A percentile compares a stretch with the other conserved stretches of the same genome.
Conservation (phyloP, 30 jellyfish, hydroid and myxozoan species). For the Chironex yamaguchii region DNA sequence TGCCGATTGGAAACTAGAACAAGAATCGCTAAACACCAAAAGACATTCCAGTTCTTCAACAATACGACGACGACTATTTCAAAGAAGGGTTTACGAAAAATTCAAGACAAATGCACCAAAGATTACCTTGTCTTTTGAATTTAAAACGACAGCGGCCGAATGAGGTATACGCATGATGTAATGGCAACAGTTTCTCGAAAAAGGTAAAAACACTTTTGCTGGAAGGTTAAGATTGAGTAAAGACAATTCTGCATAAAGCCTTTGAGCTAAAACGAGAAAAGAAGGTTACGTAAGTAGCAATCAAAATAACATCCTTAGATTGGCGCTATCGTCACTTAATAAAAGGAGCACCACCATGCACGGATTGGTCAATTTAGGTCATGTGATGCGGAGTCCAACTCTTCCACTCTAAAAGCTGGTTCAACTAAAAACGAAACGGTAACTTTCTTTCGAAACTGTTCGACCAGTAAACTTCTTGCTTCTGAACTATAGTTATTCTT, state of each 20-base stretch:
- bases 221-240: slow-evolving; percentile 93
- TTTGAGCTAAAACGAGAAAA: slow-evolving; percentile 75
- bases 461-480: too few relatives aligned
- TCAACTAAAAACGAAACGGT: too few relatives aligned
- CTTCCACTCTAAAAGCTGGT: too few relatives aligned
- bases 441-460: too few relatives aligned
- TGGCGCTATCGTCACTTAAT: too few relatives aligned
- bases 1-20: background rate
- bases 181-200: slow-evolving; percentile 81
- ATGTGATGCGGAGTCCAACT: too few relatives aligned
- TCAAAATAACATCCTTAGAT: too few relatives aligned
- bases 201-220: slow-evolving; percentile 96
- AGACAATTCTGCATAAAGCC: slow-evolving; percentile 96
- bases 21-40: background rate
- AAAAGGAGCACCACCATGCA: too few relatives aligned
- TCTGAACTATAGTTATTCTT: too few relatives aligned
- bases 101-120: background rate
- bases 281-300: background rate
- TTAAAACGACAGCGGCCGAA: slow-evolving; percentile 95
- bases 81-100: background rate
- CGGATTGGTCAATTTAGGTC: too few relatives aligned
- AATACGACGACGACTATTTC: background rate
- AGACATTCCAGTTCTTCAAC: background rate
- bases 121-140: slow-evolving; percentile 95
- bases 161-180: slow-evolving; percentile 97